These are phyloP conservation scores for Aurelia coerulea DNA, from an alignment of 30 jellyfish, hydroid and myxozoan genomes.

Conservation along the genomic window DNA sequence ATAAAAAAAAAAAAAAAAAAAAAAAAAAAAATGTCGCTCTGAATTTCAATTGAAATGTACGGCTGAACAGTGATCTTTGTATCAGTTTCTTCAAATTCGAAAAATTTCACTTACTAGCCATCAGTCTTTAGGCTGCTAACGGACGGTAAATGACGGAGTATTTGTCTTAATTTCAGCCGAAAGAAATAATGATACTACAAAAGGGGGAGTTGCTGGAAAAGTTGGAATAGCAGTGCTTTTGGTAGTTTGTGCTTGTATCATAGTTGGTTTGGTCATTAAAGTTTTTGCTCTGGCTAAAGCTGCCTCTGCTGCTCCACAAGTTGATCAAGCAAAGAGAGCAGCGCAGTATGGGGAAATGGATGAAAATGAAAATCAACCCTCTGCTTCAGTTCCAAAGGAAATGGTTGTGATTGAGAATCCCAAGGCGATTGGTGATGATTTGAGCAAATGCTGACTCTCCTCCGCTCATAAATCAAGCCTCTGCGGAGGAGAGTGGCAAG, in stretches of 20 bases:
- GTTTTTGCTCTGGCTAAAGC: not conserved
- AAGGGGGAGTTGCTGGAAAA: too few relatives aligned
- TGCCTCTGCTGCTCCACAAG: not conserved
- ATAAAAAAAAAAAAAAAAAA: too few relatives aligned
- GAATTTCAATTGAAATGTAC: too few relatives aligned
- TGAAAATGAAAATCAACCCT: not conserved
- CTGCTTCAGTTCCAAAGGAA: not conserved
- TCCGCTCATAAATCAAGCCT: too few relatives aligned
- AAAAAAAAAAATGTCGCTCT: too few relatives aligned
- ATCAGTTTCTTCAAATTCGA: too few relatives aligned
- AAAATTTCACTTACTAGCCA: too few relatives aligned
- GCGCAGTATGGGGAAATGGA: not conserved
- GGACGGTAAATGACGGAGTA: too few relatives aligned
- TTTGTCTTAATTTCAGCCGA: not conserved
- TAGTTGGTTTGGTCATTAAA: not conserved
- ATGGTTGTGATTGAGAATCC: not conserved
- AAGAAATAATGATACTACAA: too few relatives aligned
- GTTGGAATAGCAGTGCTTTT: too few relatives aligned
- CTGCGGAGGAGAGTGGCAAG: not conserved
- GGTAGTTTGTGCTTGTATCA: not conserved
- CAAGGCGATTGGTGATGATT: not conserved
- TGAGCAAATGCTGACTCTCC: not conserved
- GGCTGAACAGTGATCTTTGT: too few relatives aligned
- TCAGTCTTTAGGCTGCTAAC: too few relatives aligned
- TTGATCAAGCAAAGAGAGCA: not conserved